Evolutionary conservation across 2,888 invertebrate genomes (phyloP).

Genomic region (Hyles lineata): DNA sequence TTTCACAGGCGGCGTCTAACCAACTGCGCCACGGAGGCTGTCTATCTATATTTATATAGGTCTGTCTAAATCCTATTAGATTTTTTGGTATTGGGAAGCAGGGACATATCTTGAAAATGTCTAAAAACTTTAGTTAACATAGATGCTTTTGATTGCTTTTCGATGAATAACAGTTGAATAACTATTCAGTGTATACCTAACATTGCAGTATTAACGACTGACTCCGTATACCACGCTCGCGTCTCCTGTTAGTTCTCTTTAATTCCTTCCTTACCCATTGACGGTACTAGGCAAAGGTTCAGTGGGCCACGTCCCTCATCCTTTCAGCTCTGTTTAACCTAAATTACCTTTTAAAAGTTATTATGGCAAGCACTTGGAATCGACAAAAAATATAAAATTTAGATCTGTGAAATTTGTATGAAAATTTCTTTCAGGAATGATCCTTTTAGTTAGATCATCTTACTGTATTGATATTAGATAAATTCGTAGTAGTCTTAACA

Average conservation of each 20-base stretch:
- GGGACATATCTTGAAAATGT: neutral
- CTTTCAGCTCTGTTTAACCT: neutral
- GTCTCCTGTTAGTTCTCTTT: slow-evolving; percentile 31
- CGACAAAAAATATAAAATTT: too few relatives aligned
- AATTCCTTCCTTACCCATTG: slow-evolving; percentile 27
- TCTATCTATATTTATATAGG: too few relatives aligned
- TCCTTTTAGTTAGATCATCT: too few relatives aligned
- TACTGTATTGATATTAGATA: neutral
- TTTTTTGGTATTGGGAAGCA: neutral
- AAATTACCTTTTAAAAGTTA: neutral
- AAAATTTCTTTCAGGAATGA: too few relatives aligned
- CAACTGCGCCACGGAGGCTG: too few relatives aligned
- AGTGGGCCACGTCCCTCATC: neutral
- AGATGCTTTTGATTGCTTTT: slow-evolving; percentile 3
- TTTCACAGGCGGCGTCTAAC: too few relatives aligned
- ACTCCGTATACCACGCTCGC: neutral
- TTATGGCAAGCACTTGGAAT: neutral
- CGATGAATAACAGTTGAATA: neutral
- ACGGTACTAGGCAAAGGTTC: neutral
- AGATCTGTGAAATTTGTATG: too few relatives aligned
- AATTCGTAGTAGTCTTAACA: neutral
- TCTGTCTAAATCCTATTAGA: neutral
- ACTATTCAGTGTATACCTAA: slow-evolving; percentile 10
- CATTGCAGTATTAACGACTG: neutral
- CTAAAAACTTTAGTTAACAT: neutral